Base-by-base conservation (phyloP, 2,797 vertebrate genomes). In the Epinephelus coioides region DNA sequence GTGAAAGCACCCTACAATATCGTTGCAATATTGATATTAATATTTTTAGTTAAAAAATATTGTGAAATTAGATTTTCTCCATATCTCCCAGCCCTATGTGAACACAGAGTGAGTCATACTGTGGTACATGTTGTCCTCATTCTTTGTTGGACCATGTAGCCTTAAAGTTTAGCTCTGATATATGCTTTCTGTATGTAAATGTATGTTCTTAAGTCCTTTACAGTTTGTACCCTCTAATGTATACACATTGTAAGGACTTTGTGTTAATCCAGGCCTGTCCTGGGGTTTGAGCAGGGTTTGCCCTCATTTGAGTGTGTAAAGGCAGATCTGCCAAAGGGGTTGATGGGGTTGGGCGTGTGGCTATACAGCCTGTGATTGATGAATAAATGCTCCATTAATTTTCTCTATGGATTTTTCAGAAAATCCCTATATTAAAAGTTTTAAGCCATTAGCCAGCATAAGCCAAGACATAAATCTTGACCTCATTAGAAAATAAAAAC, bases 321-420 rank as follows among this genome's bases (percentile, higher is more conserved):
- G 6, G 11, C 25, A 43, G 49, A 47, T 14, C 23, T 69, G 12
- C 18, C 12, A 54, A 47, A 63, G 47, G 17, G 49, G 34, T 43
- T 69, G 66, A 43, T 57, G 18, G 19, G 14, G 50, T 54, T 0
- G 2, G 2, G 30, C 23, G 49, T 66, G 18, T 38, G 38, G 3
- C 10, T 23, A 2, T 30, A 27, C 53, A 47, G 54, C 43, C 19
- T 69, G 19, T 49, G 19, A 57, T 30, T 59, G 23, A 69, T 43
- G 19, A 69, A 8, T 17, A 25, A 18, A 49, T 49, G 15, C 18
- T 23, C 27, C 19, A 50, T 66, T 51, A 0, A 56, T 59, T 69
- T 21, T 69, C 43, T 34, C 43, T 19, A 17, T 56, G 40, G 40
- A 69, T 43, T 47, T 46, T 57, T 55, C 17, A 56, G 43, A 56